phyloP scores from a whole-genome alignment of 2,888 invertebrate species.

The Leptarthrus brevirostris region DNA sequence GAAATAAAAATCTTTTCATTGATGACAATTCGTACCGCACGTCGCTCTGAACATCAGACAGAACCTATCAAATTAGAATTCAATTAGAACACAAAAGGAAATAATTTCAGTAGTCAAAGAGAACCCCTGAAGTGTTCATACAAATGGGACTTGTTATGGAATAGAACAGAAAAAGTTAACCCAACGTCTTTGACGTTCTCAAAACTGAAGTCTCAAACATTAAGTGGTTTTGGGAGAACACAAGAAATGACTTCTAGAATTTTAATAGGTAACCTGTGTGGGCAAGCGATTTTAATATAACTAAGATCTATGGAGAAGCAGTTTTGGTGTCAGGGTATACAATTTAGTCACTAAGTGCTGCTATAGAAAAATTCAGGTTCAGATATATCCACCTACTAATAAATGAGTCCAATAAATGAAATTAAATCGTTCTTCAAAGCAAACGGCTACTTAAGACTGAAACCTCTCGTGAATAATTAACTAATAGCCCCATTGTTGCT shows the following conservation, averaged over 20 bases:
- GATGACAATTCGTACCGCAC: slow-evolving; percentile 17
- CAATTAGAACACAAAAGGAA: slow-evolving; percentile 53
- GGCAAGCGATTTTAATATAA: background rate
- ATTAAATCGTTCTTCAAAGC: slow-evolving; percentile 2
- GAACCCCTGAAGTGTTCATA: slow-evolving; percentile 31
- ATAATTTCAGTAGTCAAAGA: slow-evolving; percentile 51
- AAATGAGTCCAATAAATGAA: too few species aligned
- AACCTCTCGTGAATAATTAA: slow-evolving; percentile 34
- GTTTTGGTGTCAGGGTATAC: background rate
- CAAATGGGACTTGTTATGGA: background rate
- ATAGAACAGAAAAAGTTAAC: background rate
- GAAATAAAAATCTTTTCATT: slow-evolving; percentile 2
- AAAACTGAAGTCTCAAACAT: background rate
- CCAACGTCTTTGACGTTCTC: background rate
- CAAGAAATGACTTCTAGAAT: slow-evolving; percentile 5
- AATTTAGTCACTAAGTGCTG: slow-evolving; percentile 16
- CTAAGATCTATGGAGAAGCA: background rate
- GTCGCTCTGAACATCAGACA: slow-evolving; percentile 31
- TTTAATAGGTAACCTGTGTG: slow-evolving; percentile 8
- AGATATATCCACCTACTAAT: too few species aligned
- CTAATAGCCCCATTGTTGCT: slow-evolving; percentile 17
- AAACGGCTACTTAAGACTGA: slow-evolving; percentile 5
- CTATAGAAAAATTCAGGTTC: background rate
- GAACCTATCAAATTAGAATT: slow-evolving; percentile 52
- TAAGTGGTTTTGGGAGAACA: background rate